Percentiles rank a stretch among this genome's conserved stretches.
Conservation (phyloP, 2,888 invertebrate species). For the Catocala sponsa region DNA sequence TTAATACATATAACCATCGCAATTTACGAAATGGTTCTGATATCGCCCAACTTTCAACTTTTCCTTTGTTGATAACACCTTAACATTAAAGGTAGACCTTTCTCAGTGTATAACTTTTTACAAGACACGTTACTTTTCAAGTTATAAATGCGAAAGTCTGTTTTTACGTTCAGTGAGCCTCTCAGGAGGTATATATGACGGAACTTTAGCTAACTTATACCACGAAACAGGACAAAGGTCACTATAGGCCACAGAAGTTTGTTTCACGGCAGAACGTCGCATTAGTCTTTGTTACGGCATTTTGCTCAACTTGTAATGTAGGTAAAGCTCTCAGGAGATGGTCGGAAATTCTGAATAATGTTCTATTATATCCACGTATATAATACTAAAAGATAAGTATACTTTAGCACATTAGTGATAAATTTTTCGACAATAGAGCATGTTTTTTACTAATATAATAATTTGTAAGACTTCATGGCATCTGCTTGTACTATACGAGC, state of each 20-base stretch:
- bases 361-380: too few species aligned
- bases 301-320: not conserved
- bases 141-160: conserved; percentile 27
- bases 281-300: conserved; percentile 1
- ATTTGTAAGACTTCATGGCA: too few species aligned
- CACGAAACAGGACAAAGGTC: conserved; percentile 13
- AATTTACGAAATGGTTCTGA: too few species aligned
- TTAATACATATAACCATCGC: too few species aligned
- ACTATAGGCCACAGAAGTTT: conserved; percentile 8
- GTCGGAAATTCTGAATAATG: not conserved
- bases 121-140: conserved; percentile 26
- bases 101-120: conserved; percentile 18
- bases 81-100: conserved; percentile 2
- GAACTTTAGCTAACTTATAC: conserved; percentile 25
- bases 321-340: not conserved
- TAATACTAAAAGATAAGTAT: too few species aligned
- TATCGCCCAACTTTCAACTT: not conserved
- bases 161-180: conserved; percentile 29
- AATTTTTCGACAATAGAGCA: too few species aligned
- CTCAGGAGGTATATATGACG: conserved; percentile 29
- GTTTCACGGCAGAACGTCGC: not conserved
- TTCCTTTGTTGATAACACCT: not conserved
- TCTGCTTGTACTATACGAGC: too few species aligned
- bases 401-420: too few species aligned
- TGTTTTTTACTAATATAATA: too few species aligned